Evolutionary conservation across 2,797 vertebrate species (phyloP), one percentile per base, ranked within the genome.

Genomic region (Miichthys miiuy): DNA sequence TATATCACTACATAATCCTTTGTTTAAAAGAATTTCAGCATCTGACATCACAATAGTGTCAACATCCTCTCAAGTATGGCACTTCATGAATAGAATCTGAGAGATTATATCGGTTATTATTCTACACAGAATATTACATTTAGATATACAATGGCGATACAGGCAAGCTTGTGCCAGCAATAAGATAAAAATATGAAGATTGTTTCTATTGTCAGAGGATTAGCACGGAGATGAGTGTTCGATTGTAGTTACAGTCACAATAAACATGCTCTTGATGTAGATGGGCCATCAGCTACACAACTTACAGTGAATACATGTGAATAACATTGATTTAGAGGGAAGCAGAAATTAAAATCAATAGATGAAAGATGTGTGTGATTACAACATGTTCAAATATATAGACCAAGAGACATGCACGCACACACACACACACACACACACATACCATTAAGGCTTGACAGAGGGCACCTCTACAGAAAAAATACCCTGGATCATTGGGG

Each of bases 1-100:
- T 85, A 84, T 73, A 85, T 87, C 60, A 68, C 63, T 23, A 25
- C 48, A 71, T 89, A 87, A 92, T 89, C 88, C 77, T 82, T 84
- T 79, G 68, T 90, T 90, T 87, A 30, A 80, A 88, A 87, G 47
- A 89, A 78, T 81, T 52, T 81, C 73, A 70, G 68, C 82, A 74
- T 79, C 69, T 79, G 71, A 82, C 64, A 86, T 77, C 67, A 41
- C 60, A 78, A 61, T 46, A 38, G 61, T 80, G 66, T 77, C 81
- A 86, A 88, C 80, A 77, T 75, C 60, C 42, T 57, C 48, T 67
- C 9, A 27, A 51, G 23, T 23, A 76, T 47, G 14, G 6, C 27
- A 47, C 67, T 84, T 83, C 13, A 74, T 58, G 52, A 82, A 81
- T 72, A 68, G 38, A 84, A 80, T 75, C 61, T 62, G 34, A 77